These are phyloP conservation scores for Pipistrellus nathusii DNA, from an alignment of 2,797 vertebrate genomes.

Conservation along the genomic window DNA sequence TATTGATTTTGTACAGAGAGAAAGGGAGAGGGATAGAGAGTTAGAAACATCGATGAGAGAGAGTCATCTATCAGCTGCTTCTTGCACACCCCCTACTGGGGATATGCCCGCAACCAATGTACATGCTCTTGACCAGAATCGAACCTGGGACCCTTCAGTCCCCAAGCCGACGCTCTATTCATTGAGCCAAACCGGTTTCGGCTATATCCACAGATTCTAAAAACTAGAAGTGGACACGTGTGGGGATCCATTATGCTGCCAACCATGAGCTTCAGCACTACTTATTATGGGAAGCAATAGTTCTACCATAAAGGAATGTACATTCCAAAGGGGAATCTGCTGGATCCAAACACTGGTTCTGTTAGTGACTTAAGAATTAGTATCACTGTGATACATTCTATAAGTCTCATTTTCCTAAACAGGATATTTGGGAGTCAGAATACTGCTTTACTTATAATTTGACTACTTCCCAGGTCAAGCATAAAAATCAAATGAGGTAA, in stretches of 20 bases:
- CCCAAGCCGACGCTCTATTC: too few species aligned
- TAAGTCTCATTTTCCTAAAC: not conserved
- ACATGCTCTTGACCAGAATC: too few species aligned
- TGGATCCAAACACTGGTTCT: not conserved
- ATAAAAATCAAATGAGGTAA: not conserved
- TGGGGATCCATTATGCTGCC: not conserved
- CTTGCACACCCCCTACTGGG: too few species aligned
- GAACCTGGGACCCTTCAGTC: too few species aligned
- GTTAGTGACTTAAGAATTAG: not conserved
- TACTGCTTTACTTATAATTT: not conserved
- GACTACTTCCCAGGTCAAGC: not conserved
- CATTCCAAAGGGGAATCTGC: not conserved
- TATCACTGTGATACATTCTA: not conserved
- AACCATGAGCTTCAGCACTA: not conserved
- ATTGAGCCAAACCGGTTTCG: too few species aligned
- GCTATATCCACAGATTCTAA: not conserved
- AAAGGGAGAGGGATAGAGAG: too few species aligned
- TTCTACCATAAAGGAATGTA: not conserved
- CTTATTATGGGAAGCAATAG: not conserved
- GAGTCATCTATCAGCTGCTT: too few species aligned
- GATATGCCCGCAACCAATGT: too few species aligned
- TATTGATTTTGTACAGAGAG: too few species aligned
- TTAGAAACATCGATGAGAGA: too few species aligned
- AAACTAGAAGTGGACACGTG: not conserved
- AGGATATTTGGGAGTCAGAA: not conserved